phyloP scores from a whole-genome alignment of 2,113 vertebrate genomes.

The Astur gentilis region DNA sequence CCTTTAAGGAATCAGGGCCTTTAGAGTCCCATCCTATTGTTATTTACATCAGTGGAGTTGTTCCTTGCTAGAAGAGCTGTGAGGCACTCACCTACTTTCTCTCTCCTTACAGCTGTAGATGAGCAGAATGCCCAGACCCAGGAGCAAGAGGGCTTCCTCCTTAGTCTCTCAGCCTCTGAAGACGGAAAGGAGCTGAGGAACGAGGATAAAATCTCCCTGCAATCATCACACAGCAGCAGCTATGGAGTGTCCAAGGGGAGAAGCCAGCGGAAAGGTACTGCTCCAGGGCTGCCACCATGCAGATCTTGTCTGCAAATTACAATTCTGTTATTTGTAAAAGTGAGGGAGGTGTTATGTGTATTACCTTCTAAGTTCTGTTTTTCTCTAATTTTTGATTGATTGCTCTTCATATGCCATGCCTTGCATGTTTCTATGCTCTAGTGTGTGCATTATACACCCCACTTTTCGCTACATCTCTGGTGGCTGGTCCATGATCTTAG shows the following conservation, averaged over 20 bases:
- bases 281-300: not conserved
- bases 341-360: accelerated
- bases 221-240: slow-evolving; percentile 72
- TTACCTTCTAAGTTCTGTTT: not conserved
- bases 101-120: slow-evolving; percentile 82
- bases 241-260: slow-evolving; percentile 67
- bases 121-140: slow-evolving; percentile 96
- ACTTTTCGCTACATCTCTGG: not conserved
- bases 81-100: not conserved
- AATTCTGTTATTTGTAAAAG: not conserved
- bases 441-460: not conserved
- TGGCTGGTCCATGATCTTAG: not conserved
- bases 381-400: not conserved
- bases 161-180: slow-evolving; percentile 70
- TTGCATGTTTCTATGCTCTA: not conserved
- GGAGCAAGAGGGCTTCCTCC: slow-evolving; percentile 77
- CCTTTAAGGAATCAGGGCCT: not conserved
- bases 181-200: slow-evolving; percentile 69
- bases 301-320: not conserved
- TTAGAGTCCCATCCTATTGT: not conserved
- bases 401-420: not conserved
- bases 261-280: slow-evolving; percentile 79
- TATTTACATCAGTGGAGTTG: not conserved
- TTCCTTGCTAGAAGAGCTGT: not conserved
- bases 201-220: slow-evolving; percentile 73